Percentiles rank a stretch among this genome's conserved stretches.
Evolutionary conservation across 53 echinoderm and acorn worm species (phyloP).

Genomic region (Henricia sp.): DNA sequence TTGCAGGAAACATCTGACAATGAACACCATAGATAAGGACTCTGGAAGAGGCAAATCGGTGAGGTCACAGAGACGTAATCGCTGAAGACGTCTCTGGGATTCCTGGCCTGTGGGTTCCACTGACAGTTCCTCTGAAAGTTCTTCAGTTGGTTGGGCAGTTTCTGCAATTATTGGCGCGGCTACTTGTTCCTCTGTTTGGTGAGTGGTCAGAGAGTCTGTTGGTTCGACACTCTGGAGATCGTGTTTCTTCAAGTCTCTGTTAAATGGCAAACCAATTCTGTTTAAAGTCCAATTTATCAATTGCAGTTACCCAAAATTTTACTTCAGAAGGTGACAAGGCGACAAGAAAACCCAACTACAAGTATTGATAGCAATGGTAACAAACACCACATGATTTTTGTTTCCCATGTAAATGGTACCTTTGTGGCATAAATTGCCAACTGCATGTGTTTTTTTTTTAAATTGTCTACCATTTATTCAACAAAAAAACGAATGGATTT

Average conservation of each 20-base stretch:
- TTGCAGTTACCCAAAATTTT: too few species aligned
- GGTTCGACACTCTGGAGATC: background rate
- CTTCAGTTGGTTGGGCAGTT: background rate
- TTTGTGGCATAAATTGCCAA: too few species aligned
- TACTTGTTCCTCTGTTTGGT: background rate
- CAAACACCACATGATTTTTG: too few species aligned
- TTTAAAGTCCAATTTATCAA: too few species aligned
- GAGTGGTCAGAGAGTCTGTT: background rate
- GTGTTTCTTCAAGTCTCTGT: background rate
- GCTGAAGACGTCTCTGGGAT: background rate
- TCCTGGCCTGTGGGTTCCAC: background rate
- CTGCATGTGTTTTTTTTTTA: too few species aligned
- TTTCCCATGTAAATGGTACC: too few species aligned
- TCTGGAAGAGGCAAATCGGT: background rate
- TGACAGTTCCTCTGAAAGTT: background rate
- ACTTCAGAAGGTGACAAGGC: too few species aligned
- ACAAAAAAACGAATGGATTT: too few species aligned
- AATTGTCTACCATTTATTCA: too few species aligned
- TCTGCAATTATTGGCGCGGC: background rate
- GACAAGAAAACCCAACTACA: background rate
- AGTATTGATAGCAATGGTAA: background rate
- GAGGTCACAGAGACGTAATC: conserved; percentile 8
- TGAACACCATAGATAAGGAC: background rate
- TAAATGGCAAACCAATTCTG: too few species aligned
- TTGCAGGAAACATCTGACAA: conserved; percentile 28